Percentiles rank a stretch among this genome's conserved stretches.
Evolutionary conservation across 2,113 vertebrate species (phyloP).

Genomic region (Numenius arquata): DNA sequence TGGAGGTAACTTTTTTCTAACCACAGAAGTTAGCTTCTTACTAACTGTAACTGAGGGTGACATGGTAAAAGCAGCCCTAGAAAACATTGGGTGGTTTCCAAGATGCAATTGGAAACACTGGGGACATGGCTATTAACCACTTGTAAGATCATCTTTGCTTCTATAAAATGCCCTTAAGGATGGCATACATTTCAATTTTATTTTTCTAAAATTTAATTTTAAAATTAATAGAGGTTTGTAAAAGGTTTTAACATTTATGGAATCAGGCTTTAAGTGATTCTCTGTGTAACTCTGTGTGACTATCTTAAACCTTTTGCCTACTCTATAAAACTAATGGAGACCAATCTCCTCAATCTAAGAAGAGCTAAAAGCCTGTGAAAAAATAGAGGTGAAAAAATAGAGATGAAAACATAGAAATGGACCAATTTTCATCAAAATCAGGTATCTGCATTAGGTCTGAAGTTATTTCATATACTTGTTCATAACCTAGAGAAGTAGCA

Average conservation of each 20-base stretch:
- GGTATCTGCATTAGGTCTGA: neutral
- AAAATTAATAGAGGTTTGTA: neutral
- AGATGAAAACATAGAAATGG: neutral
- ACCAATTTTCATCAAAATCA: neutral
- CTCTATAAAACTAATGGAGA: neutral
- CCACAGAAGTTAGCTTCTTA: neutral
- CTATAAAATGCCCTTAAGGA: neutral
- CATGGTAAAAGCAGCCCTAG: neutral
- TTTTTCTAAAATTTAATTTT: neutral
- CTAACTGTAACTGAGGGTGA: neutral
- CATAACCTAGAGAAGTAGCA: neutral
- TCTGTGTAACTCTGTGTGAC: neutral
- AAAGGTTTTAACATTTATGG: neutral
- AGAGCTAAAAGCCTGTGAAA: neutral
- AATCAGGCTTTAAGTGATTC: neutral
- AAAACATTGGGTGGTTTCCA: neutral
- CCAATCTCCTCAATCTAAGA: neutral
- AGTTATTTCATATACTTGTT: neutral
- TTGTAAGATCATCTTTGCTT: neutral
- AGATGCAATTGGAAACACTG: neutral
- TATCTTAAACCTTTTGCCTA: neutral
- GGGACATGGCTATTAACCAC: neutral
- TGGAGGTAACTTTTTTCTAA: neutral
- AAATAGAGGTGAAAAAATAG: neutral
- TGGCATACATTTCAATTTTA: neutral